Evolutionary conservation across 2,113 vertebrate genomes (phyloP), one percentile per base, ranked within the genome.

Genomic region (Proterorhinus semilunaris): DNA sequence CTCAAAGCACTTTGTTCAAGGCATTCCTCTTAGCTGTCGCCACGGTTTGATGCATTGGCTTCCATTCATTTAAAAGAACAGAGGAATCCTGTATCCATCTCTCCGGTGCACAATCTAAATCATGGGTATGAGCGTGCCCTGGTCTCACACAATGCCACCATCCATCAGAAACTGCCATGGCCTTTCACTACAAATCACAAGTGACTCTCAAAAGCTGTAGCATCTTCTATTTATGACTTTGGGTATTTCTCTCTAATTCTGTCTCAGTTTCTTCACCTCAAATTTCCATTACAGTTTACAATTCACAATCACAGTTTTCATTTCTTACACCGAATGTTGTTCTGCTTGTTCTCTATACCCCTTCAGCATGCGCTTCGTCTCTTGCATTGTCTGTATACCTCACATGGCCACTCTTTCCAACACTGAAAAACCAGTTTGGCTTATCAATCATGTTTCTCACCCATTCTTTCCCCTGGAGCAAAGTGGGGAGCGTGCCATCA

Each of bases 401-500:
- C 45, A 65, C 69, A 47, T 75, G 46, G 12, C 47, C 11, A 11
- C n/a, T 83, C 68, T 81, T 86, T 82, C 69, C 68, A 50, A 80
- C 76, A 80, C 83, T 66, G 78, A 79, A 81, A 82, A n/a, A n/a
- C n/a, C 75, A 5, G 68, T 86, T 87, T 83, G 74, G 75, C 69
- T 81, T 79, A 85, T 89, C 83, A 86, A 87, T 88, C 86, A 83
- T 81, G 76, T 88, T 89, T 57, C 81, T 45, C 87, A 80, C 85
- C 81, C 82, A 69, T 86, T 79, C 86, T 80, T 82, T 21, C 62
- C 76, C 83, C 81, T 76, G 74, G 0, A 69, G 86, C 79, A 27
- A 79, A 59, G 58, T 61, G 50, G 21, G n/a, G 55, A 77, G 74
- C 69, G 43, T 78, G 84, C 83, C 83, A 88, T 86, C 90, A 86